Evolutionary conservation across 2,888 invertebrate species (phyloP), one percentile per base, ranked within the genome.

Genomic region (Ernsta delagoae): DNA sequence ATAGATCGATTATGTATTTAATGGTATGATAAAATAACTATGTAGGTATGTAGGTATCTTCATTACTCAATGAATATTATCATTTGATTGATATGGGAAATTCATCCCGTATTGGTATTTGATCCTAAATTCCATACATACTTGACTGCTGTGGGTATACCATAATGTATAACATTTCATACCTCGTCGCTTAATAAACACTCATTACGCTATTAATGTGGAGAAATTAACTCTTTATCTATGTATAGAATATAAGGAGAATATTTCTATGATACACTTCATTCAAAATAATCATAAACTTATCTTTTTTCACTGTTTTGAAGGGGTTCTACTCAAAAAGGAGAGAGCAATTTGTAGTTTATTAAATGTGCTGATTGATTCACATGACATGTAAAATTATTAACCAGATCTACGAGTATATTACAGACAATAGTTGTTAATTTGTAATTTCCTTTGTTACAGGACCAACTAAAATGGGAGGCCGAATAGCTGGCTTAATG

Each of bases 391-490:
- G 16, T 16, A 1, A 0, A 16, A 16, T 16, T 16, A n/a, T 16
- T 16, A 16, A 16, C 1, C 16, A 16, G 16, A 16, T 16, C 16
- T 16, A 16, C 16, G 16, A 16, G 16, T 16, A 16, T 16, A 16
- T 16, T 16, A 16, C 16, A 16, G 16, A 16, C 1, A 16, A 16
- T 16, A 16, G 16, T 16, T 16, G 16, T 16, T 16, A 16, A 57
- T 7, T 57, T 36, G 31, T 24, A 4, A 57, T 61, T 69, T 64
- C 53, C 73, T 73, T 92, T 92, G 92, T 93, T 93, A 74, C 92
- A 93, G 92, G 88, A 86, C 74, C 79, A 82, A 12, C 77, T 72
- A 88, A 82, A 83, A 93, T 93, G 92, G 86, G 88, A 84, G 81
- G 85, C 71, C 83, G 88, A 74, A 84, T 88, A 75, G 86, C 89